Conservation (phyloP, 2,113 vertebrate species). For the Alaudala cheleensis region DNA sequence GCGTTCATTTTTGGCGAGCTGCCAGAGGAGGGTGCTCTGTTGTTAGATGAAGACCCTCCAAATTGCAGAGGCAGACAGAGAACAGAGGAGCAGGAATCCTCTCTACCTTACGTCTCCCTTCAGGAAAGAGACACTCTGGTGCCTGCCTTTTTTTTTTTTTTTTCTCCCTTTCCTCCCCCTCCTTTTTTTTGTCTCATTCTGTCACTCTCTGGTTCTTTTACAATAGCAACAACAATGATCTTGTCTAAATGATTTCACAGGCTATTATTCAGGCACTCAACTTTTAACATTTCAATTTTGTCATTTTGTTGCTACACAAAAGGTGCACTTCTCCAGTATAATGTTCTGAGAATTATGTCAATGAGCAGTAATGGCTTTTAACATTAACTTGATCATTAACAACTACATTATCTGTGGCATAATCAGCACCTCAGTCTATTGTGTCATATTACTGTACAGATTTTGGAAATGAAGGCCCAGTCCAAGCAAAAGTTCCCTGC, state of each 20-base stretch:
- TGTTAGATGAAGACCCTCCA: constrained; percentile 71
- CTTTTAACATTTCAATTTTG: constrained; percentile 84
- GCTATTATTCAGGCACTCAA: constrained; percentile 83
- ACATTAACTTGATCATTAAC: constrained; percentile 83
- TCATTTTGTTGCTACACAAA: constrained; percentile 82
- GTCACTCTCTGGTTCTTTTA: constrained; percentile 76
- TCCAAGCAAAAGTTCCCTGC: not conserved
- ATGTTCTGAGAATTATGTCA: constrained; percentile 82
- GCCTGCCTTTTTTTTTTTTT: not conserved
- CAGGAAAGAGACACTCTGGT: constrained; percentile 50
- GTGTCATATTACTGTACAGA: constrained; percentile 62
- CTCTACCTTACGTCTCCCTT: constrained; percentile 52
- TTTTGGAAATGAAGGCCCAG: constrained; percentile 57
- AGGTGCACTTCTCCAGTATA: constrained; percentile 80
- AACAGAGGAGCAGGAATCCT: constrained; percentile 44
- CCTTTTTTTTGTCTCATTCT: constrained; percentile 63
- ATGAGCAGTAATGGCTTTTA: constrained; percentile 82
- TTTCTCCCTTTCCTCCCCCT: not conserved
- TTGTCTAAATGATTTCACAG: constrained; percentile 84
- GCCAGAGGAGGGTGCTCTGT: constrained; percentile 85
- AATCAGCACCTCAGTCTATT: constrained; percentile 77
- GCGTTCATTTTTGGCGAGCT: constrained; percentile 78
- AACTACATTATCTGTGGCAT: constrained; percentile 77
- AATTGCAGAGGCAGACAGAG: constrained; percentile 18
- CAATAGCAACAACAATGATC: constrained; percentile 78